Conservation (phyloP, 2,888 invertebrate genomes). For the Drosophila testacea region DNA sequence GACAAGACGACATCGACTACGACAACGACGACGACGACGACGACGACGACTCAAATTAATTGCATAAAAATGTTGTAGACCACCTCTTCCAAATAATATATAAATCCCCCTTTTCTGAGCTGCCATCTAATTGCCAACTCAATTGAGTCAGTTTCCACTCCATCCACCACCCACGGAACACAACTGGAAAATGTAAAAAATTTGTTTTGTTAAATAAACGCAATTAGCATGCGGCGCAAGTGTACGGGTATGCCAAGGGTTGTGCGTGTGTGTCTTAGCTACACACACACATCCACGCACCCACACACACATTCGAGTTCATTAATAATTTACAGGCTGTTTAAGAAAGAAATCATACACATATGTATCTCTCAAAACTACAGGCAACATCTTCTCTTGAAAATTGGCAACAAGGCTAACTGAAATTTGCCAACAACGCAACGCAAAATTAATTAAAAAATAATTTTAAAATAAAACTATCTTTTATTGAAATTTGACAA, state of each 20-base stretch:
- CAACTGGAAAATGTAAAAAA: slow-evolving; percentile 58
- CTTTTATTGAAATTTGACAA: slow-evolving; percentile 41
- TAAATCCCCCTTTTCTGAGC: slow-evolving; percentile 54
- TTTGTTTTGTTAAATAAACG: slow-evolving; percentile 80
- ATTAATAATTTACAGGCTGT: slow-evolving; percentile 50
- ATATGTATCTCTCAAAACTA: slow-evolving; percentile 12
- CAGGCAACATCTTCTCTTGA: slow-evolving; percentile 10
- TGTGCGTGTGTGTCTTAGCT: slow-evolving; percentile 31
- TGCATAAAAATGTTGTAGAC: slow-evolving; percentile 72
- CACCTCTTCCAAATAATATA: slow-evolving; percentile 9
- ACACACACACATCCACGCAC: not conserved
- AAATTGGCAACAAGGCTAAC: slow-evolving; percentile 49
- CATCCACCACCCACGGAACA: not conserved
- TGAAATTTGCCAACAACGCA: slow-evolving; percentile 48
- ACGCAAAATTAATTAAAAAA: not conserved
- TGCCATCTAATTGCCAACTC: slow-evolving; percentile 75
- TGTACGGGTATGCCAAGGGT: slow-evolving; percentile 55
- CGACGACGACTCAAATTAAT: slow-evolving; percentile 73
- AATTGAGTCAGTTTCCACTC: slow-evolving; percentile 48
- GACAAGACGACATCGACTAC: slow-evolving; percentile 60
- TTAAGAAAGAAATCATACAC: slow-evolving; percentile 11
- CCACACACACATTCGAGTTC: slow-evolving; percentile 30
- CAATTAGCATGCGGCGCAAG: slow-evolving; percentile 70
- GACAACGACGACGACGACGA: slow-evolving; percentile 45
- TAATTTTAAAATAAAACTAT: not conserved